Evolutionary conservation across 1,140 invertebrate species (phyloP).

Genomic region (Batillaria attramentaria): DNA sequence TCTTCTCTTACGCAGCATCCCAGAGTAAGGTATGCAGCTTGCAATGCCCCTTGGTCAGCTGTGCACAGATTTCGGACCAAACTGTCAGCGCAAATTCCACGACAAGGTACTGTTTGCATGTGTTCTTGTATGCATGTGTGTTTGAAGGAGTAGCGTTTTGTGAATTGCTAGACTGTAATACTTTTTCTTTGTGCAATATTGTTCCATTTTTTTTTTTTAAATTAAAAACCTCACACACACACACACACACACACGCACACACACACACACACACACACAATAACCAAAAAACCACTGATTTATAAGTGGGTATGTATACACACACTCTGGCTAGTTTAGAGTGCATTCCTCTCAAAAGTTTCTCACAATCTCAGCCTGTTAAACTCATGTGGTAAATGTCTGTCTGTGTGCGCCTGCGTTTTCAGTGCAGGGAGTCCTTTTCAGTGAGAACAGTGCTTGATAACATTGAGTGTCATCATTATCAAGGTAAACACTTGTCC

Average conservation of each 20-base stretch:
- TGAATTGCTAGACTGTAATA: not conserved
- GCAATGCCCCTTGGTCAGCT: conserved; percentile 99
- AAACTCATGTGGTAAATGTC: too few species aligned
- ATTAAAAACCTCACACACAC: too few species aligned
- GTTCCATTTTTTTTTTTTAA: not conserved
- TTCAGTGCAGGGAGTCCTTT: too few species aligned
- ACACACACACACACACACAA: too few species aligned
- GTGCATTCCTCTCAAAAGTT: too few species aligned
- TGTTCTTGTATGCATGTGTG: too few species aligned
- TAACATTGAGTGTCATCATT: not conserved
- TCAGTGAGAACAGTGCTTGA: not conserved
- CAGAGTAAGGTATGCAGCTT: conserved; percentile 95
- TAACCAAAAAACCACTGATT: too few species aligned
- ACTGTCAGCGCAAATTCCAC: conserved; percentile 98
- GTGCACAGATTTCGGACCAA: conserved; percentile 97
- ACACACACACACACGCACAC: too few species aligned
- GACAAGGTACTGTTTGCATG: conserved; percentile 76
- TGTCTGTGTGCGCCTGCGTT: too few species aligned
- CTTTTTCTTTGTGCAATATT: conserved; percentile 3
- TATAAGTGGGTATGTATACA: too few species aligned
- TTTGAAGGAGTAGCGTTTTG: not conserved
- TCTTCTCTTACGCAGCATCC: conserved; percentile 78
- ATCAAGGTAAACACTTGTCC: not conserved
- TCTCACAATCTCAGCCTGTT: too few species aligned
- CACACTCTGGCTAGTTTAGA: too few species aligned